phyloP scores from a whole-genome alignment of 2,797 vertebrate genomes.

The Oophaga sylvatica region DNA sequence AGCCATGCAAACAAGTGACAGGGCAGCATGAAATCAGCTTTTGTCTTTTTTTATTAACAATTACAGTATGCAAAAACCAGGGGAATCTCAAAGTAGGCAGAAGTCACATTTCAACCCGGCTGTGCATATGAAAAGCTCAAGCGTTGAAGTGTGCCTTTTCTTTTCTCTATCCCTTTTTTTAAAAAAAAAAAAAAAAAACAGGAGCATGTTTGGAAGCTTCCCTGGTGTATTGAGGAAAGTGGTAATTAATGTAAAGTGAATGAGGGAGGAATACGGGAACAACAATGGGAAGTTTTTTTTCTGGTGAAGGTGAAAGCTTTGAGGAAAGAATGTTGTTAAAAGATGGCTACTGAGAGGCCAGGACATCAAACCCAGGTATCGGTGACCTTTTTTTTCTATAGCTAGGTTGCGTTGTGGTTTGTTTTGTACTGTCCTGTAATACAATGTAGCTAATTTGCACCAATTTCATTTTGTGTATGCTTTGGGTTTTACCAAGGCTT shows the following conservation, averaged over 20 bases:
- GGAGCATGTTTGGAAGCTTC: conserved; percentile 75
- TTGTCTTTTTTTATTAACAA: conserved; percentile 78
- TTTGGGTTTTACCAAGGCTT: conserved; percentile 72
- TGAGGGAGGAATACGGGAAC: conserved; percentile 78
- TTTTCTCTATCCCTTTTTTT: conserved; percentile 51
- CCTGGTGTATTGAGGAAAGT: conserved; percentile 75
- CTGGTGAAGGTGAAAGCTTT: conserved; percentile 74
- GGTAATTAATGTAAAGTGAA: conserved; percentile 86
- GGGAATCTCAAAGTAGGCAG: conserved; percentile 72
- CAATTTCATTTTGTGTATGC: conserved; percentile 78
- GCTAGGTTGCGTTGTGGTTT: conserved; percentile 73
- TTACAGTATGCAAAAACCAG: conserved; percentile 81
- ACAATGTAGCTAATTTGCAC: conserved; percentile 77
- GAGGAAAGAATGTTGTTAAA: conserved; percentile 79
- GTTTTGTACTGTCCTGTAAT: conserved; percentile 75
- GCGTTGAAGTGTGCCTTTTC: conserved; percentile 78
- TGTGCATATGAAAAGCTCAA: conserved; percentile 82
- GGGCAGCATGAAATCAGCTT: conserved; percentile 76
- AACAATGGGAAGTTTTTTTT: conserved; percentile 75
- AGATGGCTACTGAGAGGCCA: conserved; percentile 77
- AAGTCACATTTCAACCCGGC: conserved; percentile 71
- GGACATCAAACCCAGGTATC: conserved; percentile 75
- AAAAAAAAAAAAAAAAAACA: conserved; percentile 68
- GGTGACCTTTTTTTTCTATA: conserved; percentile 68
- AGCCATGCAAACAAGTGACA: conserved; percentile 79